Conservation (phyloP, 92 coral and sea anemone genomes). For the Siderastrea siderea region DNA sequence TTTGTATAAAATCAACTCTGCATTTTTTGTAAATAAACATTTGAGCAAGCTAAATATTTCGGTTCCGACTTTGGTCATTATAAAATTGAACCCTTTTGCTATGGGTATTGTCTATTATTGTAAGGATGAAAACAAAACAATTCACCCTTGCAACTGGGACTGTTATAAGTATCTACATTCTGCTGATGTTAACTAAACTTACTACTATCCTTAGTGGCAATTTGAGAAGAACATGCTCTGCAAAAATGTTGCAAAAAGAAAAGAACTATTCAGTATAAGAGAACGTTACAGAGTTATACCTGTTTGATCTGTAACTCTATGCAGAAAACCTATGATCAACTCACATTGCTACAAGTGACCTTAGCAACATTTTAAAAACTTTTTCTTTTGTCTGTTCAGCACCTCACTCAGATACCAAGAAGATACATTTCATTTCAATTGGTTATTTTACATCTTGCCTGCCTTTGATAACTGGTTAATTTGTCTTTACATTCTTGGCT, state of each 20-base stretch:
- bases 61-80: neutral
- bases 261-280: neutral
- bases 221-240: neutral
- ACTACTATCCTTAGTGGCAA: neutral
- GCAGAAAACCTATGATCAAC: no score
- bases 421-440: neutral
- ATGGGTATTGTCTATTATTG: neutral
- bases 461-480: neutral
- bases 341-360: no score
- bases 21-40: neutral
- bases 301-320: no score
- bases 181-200: neutral
- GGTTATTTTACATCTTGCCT: neutral
- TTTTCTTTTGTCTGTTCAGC: no score
- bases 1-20: constrained; percentile 8
- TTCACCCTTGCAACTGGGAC: neutral
- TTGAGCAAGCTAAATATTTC: neutral
- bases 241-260: constrained; percentile 7
- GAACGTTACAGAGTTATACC: no score
- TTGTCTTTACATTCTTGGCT: no score
- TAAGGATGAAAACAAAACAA: neutral
- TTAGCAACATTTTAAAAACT: no score
- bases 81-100: neutral
- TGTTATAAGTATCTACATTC: neutral
- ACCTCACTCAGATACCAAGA: neutral